phyloP scores from a whole-genome alignment of 2,113 vertebrate genomes.

The Rissa tridactyla region DNA sequence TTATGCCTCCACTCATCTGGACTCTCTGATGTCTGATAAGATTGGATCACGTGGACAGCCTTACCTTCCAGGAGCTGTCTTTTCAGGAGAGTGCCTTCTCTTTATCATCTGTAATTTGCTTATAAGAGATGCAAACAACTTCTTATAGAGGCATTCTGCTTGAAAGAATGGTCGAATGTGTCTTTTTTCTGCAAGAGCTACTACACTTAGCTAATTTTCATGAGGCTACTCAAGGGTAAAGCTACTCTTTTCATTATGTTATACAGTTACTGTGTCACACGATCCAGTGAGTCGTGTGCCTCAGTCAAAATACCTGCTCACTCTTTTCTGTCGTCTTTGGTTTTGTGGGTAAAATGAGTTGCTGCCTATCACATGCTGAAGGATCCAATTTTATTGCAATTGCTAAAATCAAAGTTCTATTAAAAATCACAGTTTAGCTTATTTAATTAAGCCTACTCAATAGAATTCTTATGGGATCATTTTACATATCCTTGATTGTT shows the following conservation, averaged over 20 bases:
- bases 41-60: background rate
- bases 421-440: background rate
- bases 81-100: background rate
- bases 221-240: background rate
- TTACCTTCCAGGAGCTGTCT: background rate
- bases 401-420: background rate
- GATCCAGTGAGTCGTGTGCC: rapidly evolving
- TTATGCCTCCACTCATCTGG: background rate
- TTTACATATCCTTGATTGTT: background rate
- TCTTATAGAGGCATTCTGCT: background rate
- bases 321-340: background rate
- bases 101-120: background rate
- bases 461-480: background rate
- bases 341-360: background rate
- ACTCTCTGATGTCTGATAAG: slow-evolving; percentile 1
- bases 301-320: background rate
- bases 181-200: background rate
- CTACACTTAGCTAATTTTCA: background rate
- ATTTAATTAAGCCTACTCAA: slow-evolving; percentile 8
- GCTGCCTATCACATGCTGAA: background rate
- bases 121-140: background rate
- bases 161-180: background rate
- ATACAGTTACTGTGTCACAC: background rate
- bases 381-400: background rate
- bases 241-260: background rate